These are phyloP conservation scores for Protaetia brevitarsis DNA, from an alignment of 1,140 invertebrate species.

Conservation along the genomic window DNA sequence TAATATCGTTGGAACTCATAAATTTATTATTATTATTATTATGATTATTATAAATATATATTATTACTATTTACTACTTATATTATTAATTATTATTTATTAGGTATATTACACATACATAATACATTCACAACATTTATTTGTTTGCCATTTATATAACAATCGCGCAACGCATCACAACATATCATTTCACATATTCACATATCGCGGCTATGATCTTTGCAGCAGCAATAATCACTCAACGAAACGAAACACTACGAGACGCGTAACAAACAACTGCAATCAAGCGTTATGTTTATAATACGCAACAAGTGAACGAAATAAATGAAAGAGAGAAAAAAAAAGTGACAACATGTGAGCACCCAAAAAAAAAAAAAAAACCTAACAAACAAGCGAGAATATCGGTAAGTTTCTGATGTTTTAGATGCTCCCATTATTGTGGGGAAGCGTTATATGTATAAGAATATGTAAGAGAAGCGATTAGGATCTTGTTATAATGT, in stretches of 20 bases:
- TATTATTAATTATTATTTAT: constrained; percentile 7
- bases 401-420: neutral
- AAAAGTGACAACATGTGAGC: neutral
- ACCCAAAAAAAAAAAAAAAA: neutral
- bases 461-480: neutral
- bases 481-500: constrained; percentile 1
- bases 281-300: too few relatives aligned
- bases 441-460: neutral
- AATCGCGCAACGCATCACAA: too few relatives aligned
- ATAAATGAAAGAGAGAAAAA: neutral
- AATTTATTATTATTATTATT: constrained; percentile 13
- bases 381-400: neutral
- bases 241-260: too few relatives aligned
- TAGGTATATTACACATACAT: neutral
- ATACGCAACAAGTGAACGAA: neutral
- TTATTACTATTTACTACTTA: neutral
- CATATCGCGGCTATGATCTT: too few relatives aligned
- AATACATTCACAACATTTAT: too few relatives aligned
- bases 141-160: too few relatives aligned
- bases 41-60: neutral
- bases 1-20: too few relatives aligned
- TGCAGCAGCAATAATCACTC: too few relatives aligned
- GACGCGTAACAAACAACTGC: too few relatives aligned
- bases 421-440: neutral
- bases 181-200: too few relatives aligned